These are phyloP conservation scores for Delia radicum DNA, from an alignment of 1,140 invertebrate species.

Conservation along the genomic window DNA sequence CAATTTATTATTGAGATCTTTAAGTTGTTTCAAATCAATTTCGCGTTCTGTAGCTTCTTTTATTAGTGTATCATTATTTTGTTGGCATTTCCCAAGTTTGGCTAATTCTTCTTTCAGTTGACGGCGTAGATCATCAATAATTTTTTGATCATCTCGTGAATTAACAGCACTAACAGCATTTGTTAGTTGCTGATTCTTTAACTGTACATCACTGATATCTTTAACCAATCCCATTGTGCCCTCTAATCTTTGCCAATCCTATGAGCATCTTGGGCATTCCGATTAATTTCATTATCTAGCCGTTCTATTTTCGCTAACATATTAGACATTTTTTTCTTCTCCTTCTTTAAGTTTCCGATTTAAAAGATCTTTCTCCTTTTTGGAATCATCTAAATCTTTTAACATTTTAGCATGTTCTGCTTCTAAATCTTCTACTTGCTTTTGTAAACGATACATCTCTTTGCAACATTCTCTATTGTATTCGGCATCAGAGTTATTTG, in stretches of 20 bases:
- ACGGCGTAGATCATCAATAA: slow-evolving; percentile 31
- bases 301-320: slow-evolving; percentile 11
- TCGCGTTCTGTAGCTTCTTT: slow-evolving; percentile 28
- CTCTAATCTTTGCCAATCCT: slow-evolving; percentile 16
- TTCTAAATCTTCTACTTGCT: slow-evolving; percentile 21
- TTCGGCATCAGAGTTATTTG: not conserved
- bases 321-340: slow-evolving; percentile 2
- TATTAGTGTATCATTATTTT: not conserved
- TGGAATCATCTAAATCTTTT: no score
- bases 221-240: slow-evolving; percentile 21
- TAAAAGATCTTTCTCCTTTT: slow-evolving; percentile 9
- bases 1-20: slow-evolving; percentile 19
- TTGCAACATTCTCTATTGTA: slow-evolving; percentile 17
- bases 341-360: not conserved
- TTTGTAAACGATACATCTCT: slow-evolving; percentile 15
- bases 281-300: slow-evolving; percentile 11
- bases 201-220: slow-evolving; percentile 26
- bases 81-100: slow-evolving; percentile 10
- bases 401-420: not conserved
- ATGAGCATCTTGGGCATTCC: not conserved
- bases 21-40: slow-evolving; percentile 29
- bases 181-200: slow-evolving; percentile 24
- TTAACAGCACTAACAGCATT: slow-evolving; percentile 25
- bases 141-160: slow-evolving; percentile 28
- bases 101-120: slow-evolving; percentile 38